phyloP scores from a whole-genome alignment of 2,888 invertebrate species.

The Euclidia mi region DNA sequence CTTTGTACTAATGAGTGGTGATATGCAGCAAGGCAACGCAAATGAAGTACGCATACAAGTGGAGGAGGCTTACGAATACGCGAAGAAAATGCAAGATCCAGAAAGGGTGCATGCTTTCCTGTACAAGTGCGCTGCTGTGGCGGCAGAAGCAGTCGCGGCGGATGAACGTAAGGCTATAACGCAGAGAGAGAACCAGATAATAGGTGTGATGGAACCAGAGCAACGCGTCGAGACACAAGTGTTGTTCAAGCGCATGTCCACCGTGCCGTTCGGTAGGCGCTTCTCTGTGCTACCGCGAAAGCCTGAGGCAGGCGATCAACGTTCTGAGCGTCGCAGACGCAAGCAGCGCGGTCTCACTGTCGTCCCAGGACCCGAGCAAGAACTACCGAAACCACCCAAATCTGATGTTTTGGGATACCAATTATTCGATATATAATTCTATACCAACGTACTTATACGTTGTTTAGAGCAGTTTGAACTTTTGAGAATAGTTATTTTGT shows the following conservation, averaged over 20 bases:
- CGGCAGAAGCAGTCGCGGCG: slow-evolving; percentile 69
- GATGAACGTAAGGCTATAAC: slow-evolving; percentile 81
- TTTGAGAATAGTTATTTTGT: background rate
- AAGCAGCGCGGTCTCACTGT: slow-evolving; percentile 79
- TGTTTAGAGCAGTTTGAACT: slow-evolving; percentile 2
- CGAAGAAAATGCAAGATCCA: slow-evolving; percentile 79
- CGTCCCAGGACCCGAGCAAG: slow-evolving; percentile 76
- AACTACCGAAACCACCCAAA: slow-evolving; percentile 72
- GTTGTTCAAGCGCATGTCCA: slow-evolving; percentile 82
- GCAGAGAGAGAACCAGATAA: slow-evolving; percentile 75
- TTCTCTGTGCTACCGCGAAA: slow-evolving; percentile 80
- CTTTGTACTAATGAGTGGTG: slow-evolving; percentile 83
- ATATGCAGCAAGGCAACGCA: slow-evolving; percentile 85
- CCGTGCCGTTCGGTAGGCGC: slow-evolving; percentile 76
- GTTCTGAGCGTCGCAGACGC: slow-evolving; percentile 71
- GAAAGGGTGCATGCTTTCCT: slow-evolving; percentile 82
- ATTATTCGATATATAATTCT: slow-evolving; percentile 75
- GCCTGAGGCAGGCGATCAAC: slow-evolving; percentile 57
- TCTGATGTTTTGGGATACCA: slow-evolving; percentile 76
- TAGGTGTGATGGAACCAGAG: slow-evolving; percentile 74
- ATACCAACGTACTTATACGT: background rate
- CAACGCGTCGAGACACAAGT: slow-evolving; percentile 76
- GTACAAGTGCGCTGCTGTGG: slow-evolving; percentile 80
- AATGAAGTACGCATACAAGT: slow-evolving; percentile 84
- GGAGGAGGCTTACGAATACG: slow-evolving; percentile 81